Evolutionary conservation across 2,113 vertebrate genomes (phyloP), one percentile per base, ranked within the genome.

Genomic region (Illadopsis cleaveri): DNA sequence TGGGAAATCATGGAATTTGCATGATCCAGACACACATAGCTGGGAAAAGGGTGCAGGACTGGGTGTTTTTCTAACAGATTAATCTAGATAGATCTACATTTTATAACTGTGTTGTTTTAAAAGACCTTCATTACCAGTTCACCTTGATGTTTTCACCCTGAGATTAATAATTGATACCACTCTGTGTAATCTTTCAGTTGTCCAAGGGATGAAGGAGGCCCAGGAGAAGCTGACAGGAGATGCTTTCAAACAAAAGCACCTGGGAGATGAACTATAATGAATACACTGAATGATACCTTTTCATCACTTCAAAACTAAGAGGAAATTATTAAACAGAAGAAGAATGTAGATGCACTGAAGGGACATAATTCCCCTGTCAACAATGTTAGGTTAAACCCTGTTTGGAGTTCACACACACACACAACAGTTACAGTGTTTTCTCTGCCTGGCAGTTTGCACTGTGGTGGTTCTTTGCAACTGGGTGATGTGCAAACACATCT

Each of bases 151-250:
- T 93, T 94, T 56, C 42, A 56, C 60, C 28, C 62, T 51, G 61
- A 90, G 71, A 65, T 70, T 84, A 93, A 93, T 12, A 77, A 30
- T 15, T 87, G 65, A 2, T 86, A 4, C 66, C 47, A 93, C 28
- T 93, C 38, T 90, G 12, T 94, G 11, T 92, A 31, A 94, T 84
- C 65, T 95, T 97, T 35, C 97, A 99, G 99, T 99, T 62, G 96
- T 99, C 86, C 97, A 98, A 7, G 98, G 98, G 19, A 99, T 99
- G 99, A 99, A 99, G 96, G 99, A 99, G 96, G 99, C 99, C 61
- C 99, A 99, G 97, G 99, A 99, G 94, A 99, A 98, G 95, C 98
- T 99, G 93, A 99, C 99, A 0, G 99, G 99, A 3, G 99, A 99
- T 75, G 97, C 98, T 95, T 99, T 98, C 97, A 98, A 98, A 96